Conservation (phyloP, 2,797 vertebrate species). For the Glyptemys insculpta region DNA sequence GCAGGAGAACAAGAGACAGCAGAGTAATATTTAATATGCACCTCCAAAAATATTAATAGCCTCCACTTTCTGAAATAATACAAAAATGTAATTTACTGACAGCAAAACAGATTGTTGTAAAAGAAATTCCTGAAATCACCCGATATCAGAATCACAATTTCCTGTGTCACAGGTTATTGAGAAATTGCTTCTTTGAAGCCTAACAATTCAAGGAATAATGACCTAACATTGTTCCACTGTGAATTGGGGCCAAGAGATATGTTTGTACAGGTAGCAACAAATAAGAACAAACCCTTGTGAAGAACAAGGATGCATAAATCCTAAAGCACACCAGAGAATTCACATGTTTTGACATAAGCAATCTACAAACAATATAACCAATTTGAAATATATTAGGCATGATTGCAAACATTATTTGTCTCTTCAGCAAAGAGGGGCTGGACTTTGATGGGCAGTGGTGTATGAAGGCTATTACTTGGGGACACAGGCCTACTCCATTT, state of each 20-base stretch:
- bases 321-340: slow-evolving; percentile 72
- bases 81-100: slow-evolving; percentile 66
- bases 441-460: slow-evolving; percentile 25
- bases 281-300: slow-evolving; percentile 79
- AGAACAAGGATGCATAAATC: slow-evolving; percentile 81
- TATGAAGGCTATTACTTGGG: neutral
- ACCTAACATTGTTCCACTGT: slow-evolving; percentile 80
- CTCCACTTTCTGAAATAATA: slow-evolving; percentile 66
- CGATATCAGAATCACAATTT: slow-evolving; percentile 61
- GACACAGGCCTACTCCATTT: neutral
- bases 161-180: slow-evolving; percentile 74
- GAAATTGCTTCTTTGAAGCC: slow-evolving; percentile 79
- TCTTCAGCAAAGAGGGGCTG: slow-evolving; percentile 46
- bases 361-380: slow-evolving; percentile 76
- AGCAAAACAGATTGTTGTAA: slow-evolving; percentile 67
- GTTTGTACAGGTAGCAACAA: slow-evolving; percentile 81
- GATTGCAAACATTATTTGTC: slow-evolving; percentile 53
- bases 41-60: slow-evolving; percentile 56
- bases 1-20: slow-evolving; percentile 57
- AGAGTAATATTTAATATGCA: slow-evolving; percentile 61
- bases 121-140: slow-evolving; percentile 66
- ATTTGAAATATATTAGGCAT: slow-evolving; percentile 70
- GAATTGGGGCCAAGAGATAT: slow-evolving; percentile 80
- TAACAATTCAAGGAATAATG: slow-evolving; percentile 82
- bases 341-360: slow-evolving; percentile 77